Conservation (phyloP, 2,888 invertebrate genomes). For the Agrochola circellaris region DNA sequence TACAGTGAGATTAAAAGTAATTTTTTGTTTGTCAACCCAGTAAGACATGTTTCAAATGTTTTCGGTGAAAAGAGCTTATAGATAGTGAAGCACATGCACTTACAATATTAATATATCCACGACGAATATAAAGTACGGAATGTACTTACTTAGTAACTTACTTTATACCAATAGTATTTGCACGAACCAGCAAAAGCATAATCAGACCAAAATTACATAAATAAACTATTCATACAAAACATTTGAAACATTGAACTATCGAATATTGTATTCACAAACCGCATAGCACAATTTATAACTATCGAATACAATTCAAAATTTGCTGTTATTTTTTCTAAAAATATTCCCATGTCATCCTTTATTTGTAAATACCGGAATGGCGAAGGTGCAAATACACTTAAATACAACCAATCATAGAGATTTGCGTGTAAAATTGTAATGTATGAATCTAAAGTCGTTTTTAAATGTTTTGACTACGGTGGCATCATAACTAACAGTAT, state of each 20-base stretch:
- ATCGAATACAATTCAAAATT: conserved; percentile 58
- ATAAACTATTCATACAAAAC: conserved; percentile 42
- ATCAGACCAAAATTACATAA: conserved; percentile 9
- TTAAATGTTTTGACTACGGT: conserved; percentile 57
- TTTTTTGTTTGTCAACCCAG: conserved; percentile 55
- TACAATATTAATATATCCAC: neutral
- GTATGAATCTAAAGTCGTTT: conserved; percentile 43
- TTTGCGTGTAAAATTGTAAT: conserved; percentile 60
- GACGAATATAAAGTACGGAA: conserved; percentile 1
- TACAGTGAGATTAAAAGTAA: conserved; percentile 77
- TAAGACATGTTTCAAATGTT: conserved; percentile 53
- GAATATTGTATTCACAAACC: conserved; percentile 68
- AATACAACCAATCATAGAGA: conserved; percentile 46
- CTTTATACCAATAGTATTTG: conserved; percentile 1
- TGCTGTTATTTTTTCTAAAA: conserved; percentile 69
- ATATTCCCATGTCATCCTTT: conserved; percentile 51
- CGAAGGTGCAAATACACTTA: conserved; percentile 37
- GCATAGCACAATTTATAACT: conserved; percentile 72
- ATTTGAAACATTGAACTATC: conserved; percentile 54
- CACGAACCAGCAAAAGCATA: conserved; percentile 8
- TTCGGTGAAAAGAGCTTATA: conserved; percentile 20
- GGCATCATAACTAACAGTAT: conserved; percentile 54
- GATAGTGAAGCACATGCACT: conserved; percentile 17
- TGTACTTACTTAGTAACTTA: conserved; percentile 4
- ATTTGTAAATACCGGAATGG: conserved; percentile 63